Evolutionary conservation across 2,888 invertebrate species (phyloP).

Genomic region (Lepas anatifera): DNA sequence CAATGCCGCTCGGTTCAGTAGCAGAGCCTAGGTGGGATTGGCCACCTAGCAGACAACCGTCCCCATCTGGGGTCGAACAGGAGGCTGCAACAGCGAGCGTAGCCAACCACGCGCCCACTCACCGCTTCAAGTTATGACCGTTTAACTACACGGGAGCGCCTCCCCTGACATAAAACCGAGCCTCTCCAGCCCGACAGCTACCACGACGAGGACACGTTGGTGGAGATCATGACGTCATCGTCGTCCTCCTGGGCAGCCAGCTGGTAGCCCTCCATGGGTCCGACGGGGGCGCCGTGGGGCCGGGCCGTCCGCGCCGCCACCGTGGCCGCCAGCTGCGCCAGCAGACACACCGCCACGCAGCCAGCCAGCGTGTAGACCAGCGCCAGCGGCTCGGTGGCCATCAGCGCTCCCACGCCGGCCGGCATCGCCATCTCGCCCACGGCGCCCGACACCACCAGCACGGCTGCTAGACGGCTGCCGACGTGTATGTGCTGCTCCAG

Average conservation of each 20-base stretch:
- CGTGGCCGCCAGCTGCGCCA: neutral
- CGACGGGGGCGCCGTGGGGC: neutral
- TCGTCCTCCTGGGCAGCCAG: constrained; percentile 2
- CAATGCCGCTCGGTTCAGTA: too few species aligned
- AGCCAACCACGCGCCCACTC: too few species aligned
- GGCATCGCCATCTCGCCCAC: constrained; percentile 30
- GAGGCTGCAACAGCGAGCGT: too few species aligned
- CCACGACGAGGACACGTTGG: too few species aligned
- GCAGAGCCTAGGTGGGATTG: too few species aligned
- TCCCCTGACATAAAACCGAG: too few species aligned
- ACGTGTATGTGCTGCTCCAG: constrained; percentile 34
- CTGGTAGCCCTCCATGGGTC: neutral
- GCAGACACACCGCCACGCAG: neutral
- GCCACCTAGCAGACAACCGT: too few species aligned
- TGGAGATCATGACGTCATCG: neutral
- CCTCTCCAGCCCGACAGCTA: too few species aligned
- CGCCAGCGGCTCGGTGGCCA: neutral
- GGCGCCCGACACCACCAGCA: constrained; percentile 35
- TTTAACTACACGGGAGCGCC: too few species aligned
- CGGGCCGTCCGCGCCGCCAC: neutral
- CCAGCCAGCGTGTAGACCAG: neutral
- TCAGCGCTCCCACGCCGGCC: neutral
- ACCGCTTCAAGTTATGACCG: too few species aligned
- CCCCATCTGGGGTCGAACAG: too few species aligned
- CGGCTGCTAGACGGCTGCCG: constrained; percentile 35